Percentiles rank a stretch among this genome's conserved stretches.
phyloP scores from a whole-genome alignment of 2,888 invertebrate genomes.

The Odontomyia ornata region DNA sequence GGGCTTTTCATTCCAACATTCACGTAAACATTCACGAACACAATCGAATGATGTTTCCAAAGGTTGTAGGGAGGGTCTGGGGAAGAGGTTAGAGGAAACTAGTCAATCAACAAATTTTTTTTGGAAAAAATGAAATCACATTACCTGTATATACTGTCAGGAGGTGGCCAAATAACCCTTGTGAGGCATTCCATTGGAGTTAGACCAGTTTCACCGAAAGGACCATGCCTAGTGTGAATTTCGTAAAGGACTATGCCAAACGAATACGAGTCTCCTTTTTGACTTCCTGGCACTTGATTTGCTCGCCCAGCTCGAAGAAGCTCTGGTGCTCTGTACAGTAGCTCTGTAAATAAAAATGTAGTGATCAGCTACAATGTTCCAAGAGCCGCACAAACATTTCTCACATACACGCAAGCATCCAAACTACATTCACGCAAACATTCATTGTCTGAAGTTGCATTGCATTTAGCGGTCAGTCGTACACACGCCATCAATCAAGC shows the following conservation, averaged over 20 bases:
- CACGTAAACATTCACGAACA: constrained; percentile 83
- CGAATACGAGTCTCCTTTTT: constrained; percentile 85
- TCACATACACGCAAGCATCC: too few species aligned
- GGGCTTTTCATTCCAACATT: constrained; percentile 87
- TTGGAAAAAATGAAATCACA: too few species aligned
- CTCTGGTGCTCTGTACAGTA: constrained; percentile 85
- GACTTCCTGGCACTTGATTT: constrained; percentile 67
- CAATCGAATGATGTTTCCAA: constrained; percentile 86
- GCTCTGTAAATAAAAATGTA: constrained; percentile 66
- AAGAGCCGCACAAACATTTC: too few species aligned
- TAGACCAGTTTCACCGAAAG: constrained; percentile 78
- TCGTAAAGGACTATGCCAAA: constrained; percentile 91
- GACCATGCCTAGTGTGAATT: constrained; percentile 85
- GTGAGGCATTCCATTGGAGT: constrained; percentile 70
- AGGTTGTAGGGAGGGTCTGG: constrained; percentile 80
- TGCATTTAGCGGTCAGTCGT: too few species aligned
- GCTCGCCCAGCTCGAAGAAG: constrained; percentile 68
- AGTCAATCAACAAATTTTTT: too few species aligned
- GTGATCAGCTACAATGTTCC: too few species aligned
- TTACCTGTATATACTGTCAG: constrained; percentile 57
- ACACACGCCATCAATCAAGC: too few species aligned
- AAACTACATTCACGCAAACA: too few species aligned
- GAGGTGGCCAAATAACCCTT: constrained; percentile 61
- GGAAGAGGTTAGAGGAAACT: background rate
- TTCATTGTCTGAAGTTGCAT: too few species aligned